Evolutionary conservation across 2,888 invertebrate genomes (phyloP).

Genomic region (Dendrolimus pini): DNA sequence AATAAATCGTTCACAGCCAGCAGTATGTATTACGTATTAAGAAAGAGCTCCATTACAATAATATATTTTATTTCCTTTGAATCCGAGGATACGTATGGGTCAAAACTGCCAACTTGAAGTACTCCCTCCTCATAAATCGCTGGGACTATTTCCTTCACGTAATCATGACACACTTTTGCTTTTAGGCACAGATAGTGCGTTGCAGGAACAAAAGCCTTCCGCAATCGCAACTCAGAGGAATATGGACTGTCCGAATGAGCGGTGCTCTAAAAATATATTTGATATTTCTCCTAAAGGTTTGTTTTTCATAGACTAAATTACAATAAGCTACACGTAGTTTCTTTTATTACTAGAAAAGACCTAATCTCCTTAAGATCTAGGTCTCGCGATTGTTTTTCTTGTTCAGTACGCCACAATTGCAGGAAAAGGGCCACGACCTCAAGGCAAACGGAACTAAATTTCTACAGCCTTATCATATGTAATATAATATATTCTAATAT

Average conservation of each 20-base stretch:
- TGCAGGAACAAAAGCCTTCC: constrained; percentile 34
- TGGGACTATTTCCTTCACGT: constrained; percentile 23
- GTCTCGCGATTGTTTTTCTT: too few relatives aligned
- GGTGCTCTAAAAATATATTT: neutral
- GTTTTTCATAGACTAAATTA: neutral
- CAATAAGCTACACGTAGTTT: too few relatives aligned
- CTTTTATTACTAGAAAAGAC: too few relatives aligned
- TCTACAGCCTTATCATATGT: too few relatives aligned
- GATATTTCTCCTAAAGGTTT: neutral
- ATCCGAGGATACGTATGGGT: constrained; percentile 3
- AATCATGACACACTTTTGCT: constrained; percentile 30
- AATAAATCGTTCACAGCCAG: too few relatives aligned
- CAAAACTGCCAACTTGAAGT: constrained; percentile 14
- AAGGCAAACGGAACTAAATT: too few relatives aligned
- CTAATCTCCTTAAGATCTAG: too few relatives aligned
- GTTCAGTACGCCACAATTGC: too few relatives aligned
- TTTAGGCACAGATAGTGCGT: constrained; percentile 38
- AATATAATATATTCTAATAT: too few relatives aligned
- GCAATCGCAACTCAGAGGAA: constrained; percentile 22
- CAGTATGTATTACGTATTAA: too few relatives aligned
- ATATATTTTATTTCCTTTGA: constrained; percentile 1
- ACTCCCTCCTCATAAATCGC: constrained; percentile 32
- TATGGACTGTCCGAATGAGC: neutral
- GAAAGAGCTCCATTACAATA: neutral
- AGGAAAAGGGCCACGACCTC: too few relatives aligned